Evolutionary conservation across 2,888 invertebrate species (phyloP).

Genomic region (Priocnemis perturbator): DNA sequence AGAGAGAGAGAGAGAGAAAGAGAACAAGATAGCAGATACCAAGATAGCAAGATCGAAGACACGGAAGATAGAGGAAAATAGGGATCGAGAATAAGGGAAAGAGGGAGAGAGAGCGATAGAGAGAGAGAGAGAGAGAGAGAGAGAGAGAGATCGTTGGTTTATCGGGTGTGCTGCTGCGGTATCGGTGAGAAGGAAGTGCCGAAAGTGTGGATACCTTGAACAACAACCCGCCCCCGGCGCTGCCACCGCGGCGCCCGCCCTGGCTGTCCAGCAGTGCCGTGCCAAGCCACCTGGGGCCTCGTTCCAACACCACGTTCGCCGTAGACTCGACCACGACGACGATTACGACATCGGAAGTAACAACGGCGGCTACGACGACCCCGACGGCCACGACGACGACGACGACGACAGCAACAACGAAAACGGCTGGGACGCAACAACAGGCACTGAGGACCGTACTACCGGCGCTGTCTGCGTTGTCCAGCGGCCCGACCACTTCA

Average conservation of each 20-base stretch:
- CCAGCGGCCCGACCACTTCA: neutral
- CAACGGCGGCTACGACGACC: constrained; percentile 9
- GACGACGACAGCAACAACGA: neutral
- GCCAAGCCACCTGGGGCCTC: constrained; percentile 74
- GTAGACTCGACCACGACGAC: neutral
- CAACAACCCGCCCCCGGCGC: constrained; percentile 76
- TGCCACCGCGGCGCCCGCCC: constrained; percentile 75
- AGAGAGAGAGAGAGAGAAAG: no score
- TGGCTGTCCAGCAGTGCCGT: constrained; percentile 71
- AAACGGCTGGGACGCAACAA: no score
- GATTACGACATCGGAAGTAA: neutral
- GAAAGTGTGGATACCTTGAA: constrained; percentile 76
- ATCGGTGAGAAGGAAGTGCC: constrained; percentile 73
- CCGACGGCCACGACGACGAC: constrained; percentile 27
- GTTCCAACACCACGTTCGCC: constrained; percentile 66
- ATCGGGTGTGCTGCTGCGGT: constrained; percentile 29
- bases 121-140: neutral
- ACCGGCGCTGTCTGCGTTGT: constrained; percentile 11
- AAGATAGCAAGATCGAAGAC: no score
- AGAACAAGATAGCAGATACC: no score
- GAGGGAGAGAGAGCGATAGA: no score
- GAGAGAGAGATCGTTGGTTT: constrained; percentile 6
- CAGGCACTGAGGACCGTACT: no score
- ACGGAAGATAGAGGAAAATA: no score
- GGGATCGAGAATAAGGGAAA: neutral